These are phyloP conservation scores for Coronaproctus castanopsis DNA, from an alignment of 2,888 invertebrate species.

Conservation along the genomic window DNA sequence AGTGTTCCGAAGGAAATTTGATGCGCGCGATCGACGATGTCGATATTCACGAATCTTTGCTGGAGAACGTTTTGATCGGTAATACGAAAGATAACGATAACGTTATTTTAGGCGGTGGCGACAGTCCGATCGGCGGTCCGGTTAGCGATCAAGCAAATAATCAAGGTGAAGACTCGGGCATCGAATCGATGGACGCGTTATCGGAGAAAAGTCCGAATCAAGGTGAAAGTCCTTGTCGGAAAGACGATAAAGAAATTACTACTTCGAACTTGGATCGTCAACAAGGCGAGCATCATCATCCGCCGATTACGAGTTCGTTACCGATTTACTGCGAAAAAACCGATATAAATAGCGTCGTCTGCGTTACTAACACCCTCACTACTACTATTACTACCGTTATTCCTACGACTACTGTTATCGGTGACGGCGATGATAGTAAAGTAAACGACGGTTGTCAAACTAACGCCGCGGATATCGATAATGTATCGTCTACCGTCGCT, in stretches of 20 bases:
- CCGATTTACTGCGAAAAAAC: constrained; percentile 1
- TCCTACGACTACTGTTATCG: background rate
- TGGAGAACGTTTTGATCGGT: constrained; percentile 6
- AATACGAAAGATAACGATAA: background rate
- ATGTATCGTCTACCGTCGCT: background rate
- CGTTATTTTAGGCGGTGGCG: constrained; percentile 12
- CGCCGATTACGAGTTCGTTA: too few species aligned
- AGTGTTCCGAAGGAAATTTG: background rate
- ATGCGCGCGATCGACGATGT: too few species aligned
- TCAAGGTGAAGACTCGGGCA: constrained; percentile 74
- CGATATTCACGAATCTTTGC: background rate
- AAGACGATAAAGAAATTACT: constrained; percentile 24
- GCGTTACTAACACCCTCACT: too few species aligned
- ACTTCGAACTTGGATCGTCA: constrained; percentile 1
- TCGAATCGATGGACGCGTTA: constrained; percentile 82
- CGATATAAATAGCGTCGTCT: too few species aligned
- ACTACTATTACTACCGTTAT: too few species aligned
- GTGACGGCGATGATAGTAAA: background rate
- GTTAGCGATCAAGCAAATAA: constrained; percentile 22
- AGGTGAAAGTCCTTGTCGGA: constrained; percentile 30
- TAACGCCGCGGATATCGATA: background rate
- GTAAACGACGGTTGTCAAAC: background rate
- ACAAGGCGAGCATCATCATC: constrained; percentile 7
- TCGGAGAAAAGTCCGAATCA: constrained; percentile 82
- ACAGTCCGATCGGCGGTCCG: constrained; percentile 16